Evolutionary conservation across 2,113 vertebrate genomes (phyloP).

Genomic region (western clawed frog (Xenopus tropicalis)): DNA sequence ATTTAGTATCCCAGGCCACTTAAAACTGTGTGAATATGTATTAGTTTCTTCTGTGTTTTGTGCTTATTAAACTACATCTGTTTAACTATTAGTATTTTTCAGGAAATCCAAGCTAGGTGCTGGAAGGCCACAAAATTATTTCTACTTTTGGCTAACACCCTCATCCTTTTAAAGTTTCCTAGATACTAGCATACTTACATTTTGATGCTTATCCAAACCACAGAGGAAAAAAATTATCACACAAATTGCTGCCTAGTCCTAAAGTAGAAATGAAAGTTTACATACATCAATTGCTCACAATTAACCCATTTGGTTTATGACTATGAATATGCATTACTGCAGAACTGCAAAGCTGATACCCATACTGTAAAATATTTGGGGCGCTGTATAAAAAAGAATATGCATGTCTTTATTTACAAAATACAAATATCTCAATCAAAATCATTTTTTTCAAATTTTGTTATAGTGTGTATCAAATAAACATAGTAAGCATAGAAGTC

Average conservation of each 20-base stretch:
- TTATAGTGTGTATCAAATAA: no score
- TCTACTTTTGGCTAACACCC: conserved; percentile 48
- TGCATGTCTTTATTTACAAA: no score
- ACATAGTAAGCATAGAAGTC: no score
- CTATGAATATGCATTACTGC: neutral
- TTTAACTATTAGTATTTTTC: conserved; percentile 39
- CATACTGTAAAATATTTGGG: no score
- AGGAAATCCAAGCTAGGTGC: conserved; percentile 35
- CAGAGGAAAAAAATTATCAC: conserved; percentile 43
- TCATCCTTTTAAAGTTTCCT: conserved; percentile 56
- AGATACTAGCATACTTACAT: conserved; percentile 55
- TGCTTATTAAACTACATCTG: conserved; percentile 36
- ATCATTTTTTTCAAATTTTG: no score
- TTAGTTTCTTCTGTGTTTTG: neutral
- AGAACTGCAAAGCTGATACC: neutral
- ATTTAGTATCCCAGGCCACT: no score
- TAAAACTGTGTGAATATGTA: no score
- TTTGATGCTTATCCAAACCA: conserved; percentile 54
- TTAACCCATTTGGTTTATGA: neutral
- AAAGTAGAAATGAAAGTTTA: conserved; percentile 18
- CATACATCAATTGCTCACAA: neutral
- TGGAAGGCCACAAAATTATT: conserved; percentile 38
- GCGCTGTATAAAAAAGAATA: no score
- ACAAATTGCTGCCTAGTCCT: conserved; percentile 40
- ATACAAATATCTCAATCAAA: no score